Evolutionary conservation across 2,113 vertebrate species (phyloP).

Genomic region (Pungitius pungitius): DNA sequence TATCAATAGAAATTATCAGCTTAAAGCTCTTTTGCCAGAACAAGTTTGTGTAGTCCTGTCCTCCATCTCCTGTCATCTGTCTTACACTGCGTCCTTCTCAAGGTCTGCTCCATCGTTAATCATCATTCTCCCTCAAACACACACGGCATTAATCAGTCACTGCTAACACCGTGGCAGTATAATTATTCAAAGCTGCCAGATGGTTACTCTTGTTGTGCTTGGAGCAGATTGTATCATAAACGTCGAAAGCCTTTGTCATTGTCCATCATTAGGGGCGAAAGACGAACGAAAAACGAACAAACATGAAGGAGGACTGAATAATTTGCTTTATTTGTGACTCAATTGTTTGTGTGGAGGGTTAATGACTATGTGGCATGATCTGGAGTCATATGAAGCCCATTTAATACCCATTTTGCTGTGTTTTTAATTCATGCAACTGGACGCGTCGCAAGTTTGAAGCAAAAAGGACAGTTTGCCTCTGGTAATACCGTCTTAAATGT

Average conservation of each 20-base stretch:
- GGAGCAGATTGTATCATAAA: conserved; percentile 59
- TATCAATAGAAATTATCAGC: neutral
- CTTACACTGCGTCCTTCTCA: conserved; percentile 64
- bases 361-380: neutral
- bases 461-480: neutral
- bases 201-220: conserved; percentile 61
- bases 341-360: neutral
- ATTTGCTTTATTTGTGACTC: neutral
- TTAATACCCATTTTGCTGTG: neutral
- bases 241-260: conserved; percentile 36
- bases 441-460: neutral
- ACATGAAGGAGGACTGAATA: neutral
- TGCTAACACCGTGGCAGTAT: conserved; percentile 43
- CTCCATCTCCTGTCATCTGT: conserved; percentile 46
- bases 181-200: conserved; percentile 69
- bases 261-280: conserved; percentile 53
- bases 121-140: conserved; percentile 36
- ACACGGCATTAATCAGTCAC: conserved; percentile 46
- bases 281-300: conserved; percentile 15
- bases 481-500: neutral
- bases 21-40: conserved; percentile 42
- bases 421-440: neutral
- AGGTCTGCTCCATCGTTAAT: conserved; percentile 63
- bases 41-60: conserved; percentile 34
- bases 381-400: no score